Conservation (phyloP, 1,140 invertebrate genomes). For the Micrasema minimum region DNA sequence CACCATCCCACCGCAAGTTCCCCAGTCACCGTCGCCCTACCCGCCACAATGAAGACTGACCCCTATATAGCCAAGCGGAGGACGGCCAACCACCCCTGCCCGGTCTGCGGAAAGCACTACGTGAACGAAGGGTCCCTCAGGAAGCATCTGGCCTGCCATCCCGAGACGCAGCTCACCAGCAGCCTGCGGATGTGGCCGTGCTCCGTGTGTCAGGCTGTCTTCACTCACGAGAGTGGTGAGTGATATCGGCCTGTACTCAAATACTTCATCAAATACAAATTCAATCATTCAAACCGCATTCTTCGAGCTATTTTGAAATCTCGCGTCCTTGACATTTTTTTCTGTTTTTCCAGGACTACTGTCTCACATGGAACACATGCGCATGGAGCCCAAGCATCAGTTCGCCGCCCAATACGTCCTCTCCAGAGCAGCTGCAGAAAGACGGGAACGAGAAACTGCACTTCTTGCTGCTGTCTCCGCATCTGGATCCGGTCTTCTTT, state of each 20-base stretch:
- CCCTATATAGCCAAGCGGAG: slow-evolving; percentile 89
- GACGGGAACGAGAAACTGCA: slow-evolving; percentile 82
- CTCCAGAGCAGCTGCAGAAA: slow-evolving; percentile 88
- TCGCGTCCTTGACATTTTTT: too few species aligned
- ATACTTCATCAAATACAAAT: too few species aligned
- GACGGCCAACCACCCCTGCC: slow-evolving; percentile 93
- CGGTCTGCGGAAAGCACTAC: slow-evolving; percentile 94
- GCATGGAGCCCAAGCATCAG: slow-evolving; percentile 96
- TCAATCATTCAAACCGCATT: too few species aligned
- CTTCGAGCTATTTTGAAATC: too few species aligned
- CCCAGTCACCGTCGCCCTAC: slow-evolving; percentile 64
- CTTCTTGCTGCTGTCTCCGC: slow-evolving; percentile 78
- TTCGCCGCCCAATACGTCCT: slow-evolving; percentile 94
- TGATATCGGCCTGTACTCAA: slow-evolving; percentile 38
- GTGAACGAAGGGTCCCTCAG: slow-evolving; percentile 93
- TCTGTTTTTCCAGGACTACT: slow-evolving; percentile 76
- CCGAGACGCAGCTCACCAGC: slow-evolving; percentile 88
- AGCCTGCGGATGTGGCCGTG: slow-evolving; percentile 93
- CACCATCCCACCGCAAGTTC: slow-evolving; percentile 45
- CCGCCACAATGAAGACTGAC: slow-evolving; percentile 68
- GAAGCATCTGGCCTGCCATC: slow-evolving; percentile 92
- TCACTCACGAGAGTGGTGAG: slow-evolving; percentile 92
- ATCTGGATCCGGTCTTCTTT: slow-evolving; percentile 69
- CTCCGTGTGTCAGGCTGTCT: slow-evolving; percentile 92
- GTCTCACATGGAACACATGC: slow-evolving; percentile 95